Evolutionary conservation across 2,113 vertebrate genomes (phyloP), one percentile per base, ranked within the genome.

Genomic region (Podiceps cristatus): DNA sequence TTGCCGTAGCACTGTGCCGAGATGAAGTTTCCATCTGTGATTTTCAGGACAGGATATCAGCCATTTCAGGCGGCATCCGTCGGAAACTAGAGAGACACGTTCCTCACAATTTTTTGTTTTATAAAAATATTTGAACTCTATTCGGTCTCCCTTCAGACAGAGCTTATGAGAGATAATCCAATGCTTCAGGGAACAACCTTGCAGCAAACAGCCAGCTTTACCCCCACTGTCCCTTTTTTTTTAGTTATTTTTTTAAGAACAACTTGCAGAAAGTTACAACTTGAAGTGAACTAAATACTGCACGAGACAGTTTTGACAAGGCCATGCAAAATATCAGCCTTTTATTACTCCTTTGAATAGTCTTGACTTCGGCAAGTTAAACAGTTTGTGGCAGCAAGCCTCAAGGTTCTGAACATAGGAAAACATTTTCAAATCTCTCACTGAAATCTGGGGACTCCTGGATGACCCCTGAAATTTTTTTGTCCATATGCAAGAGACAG

Each of bases 41-140:
- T 93, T 96, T 97, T 89, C 97, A 96, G 97, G 96, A 96, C 35
- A 33, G 86, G 84, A 62, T 93, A 97, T 95, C 97, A 92, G 86
- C 84, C 64, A 93, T 85, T 95, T 97, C 90, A 84, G 62, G 53
- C 55, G 9, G 87, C 73, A 89, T 37, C 40, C 78, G 17, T 71
- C 9, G 7, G 86, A 73, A 95, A 92, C 53, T 59, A 94, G 74
- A 86, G 29, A 78, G 17, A 66, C 10, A 23, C 79, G 28, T 53
- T 81, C 55, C 68, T 64, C 77, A 69, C 62, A 22, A 77, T 82
- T 64, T 94, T 13, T 13, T 63, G 63, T 47, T 88, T 86, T 53
- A 93, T 44, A 60, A 63, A 80, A 95, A 55, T 64, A 44, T 76
- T 83, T 75, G 27, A 91, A 64, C 33, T 50, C 64, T 25, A 4